Evolutionary conservation across 2,113 vertebrate genomes (phyloP).

Genomic region (Sylvia atricapilla): DNA sequence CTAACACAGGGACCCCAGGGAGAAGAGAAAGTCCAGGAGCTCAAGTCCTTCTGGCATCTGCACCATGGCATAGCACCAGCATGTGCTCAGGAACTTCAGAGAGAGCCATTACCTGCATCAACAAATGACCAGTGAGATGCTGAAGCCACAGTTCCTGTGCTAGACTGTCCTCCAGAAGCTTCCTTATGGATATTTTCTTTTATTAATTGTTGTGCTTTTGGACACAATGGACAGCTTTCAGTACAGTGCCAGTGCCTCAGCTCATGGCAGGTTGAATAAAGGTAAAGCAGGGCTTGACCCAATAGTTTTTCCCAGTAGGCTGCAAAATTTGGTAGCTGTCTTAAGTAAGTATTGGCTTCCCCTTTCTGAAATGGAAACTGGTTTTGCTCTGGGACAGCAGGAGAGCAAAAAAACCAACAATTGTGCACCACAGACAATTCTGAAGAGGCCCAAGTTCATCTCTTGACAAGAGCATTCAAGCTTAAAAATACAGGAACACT

Average conservation of each 20-base stretch:
- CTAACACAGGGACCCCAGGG: neutral
- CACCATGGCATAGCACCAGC: neutral
- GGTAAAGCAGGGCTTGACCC: neutral
- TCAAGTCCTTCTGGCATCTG: neutral
- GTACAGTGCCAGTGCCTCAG: neutral
- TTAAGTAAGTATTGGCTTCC: neutral
- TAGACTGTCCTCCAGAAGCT: neutral
- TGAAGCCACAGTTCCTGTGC: neutral
- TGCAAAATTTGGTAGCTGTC: neutral
- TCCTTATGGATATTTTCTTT: neutral
- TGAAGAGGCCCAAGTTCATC: neutral
- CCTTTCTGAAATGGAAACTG: neutral
- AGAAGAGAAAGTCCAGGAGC: neutral
- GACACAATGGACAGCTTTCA: neutral
- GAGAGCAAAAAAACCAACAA: neutral
- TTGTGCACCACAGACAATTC: neutral
- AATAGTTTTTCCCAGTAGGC: neutral
- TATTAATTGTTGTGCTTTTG: neutral
- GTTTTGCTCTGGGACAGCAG: neutral
- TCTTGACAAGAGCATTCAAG: neutral
- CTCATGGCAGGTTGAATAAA: neutral
- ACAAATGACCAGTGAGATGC: neutral
- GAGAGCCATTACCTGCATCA: neutral
- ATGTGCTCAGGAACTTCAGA: neutral
- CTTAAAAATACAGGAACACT: neutral